phyloP scores from a whole-genome alignment of 2,888 invertebrate species.

The Amitus sp. region DNA sequence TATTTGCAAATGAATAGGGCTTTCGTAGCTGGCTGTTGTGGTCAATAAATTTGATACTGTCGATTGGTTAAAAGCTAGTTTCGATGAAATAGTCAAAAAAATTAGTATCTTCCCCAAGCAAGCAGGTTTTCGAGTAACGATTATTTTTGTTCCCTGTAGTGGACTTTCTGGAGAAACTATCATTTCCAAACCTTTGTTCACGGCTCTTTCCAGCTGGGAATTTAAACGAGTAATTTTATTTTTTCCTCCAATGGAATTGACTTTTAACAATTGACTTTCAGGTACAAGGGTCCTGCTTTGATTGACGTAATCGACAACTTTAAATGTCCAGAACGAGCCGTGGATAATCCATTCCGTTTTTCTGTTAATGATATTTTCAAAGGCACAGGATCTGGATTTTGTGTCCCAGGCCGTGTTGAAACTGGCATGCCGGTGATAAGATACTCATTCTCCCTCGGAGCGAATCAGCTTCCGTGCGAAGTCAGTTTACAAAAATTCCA shows the following conservation, averaged over 20 bases:
- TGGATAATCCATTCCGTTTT: constrained; percentile 89
- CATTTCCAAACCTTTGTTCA: constrained; percentile 73
- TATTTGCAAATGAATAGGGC: too few relatives aligned
- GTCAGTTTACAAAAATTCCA: too few relatives aligned
- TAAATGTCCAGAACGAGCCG: constrained; percentile 85
- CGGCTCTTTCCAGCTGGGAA: constrained; percentile 73
- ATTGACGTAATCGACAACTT: constrained; percentile 89
- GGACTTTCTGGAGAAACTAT: constrained; percentile 97
- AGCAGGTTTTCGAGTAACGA: constrained; percentile 91
- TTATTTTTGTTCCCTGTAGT: constrained; percentile 93
- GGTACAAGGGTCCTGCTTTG: constrained; percentile 88
- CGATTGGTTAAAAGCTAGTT: constrained; percentile 91
- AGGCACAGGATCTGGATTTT: constrained; percentile 89
- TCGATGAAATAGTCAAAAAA: constrained; percentile 87
- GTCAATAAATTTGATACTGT: constrained; percentile 98
- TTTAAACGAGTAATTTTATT: constrained; percentile 10
- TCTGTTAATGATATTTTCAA: constrained; percentile 97
- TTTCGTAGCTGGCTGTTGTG: constrained; percentile 92
- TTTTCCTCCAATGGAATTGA: not conserved
- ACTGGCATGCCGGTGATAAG: constrained; percentile 91
- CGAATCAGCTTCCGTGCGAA: constrained; percentile 85
- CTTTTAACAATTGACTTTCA: constrained; percentile 34
- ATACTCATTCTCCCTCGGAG: constrained; percentile 87
- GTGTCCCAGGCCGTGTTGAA: constrained; percentile 91
- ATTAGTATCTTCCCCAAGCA: constrained; percentile 86